Percentiles rank a stretch among this genome's conserved stretches.
Conservation (phyloP, 2,797 vertebrate species). For the Ibycter americanus region DNA sequence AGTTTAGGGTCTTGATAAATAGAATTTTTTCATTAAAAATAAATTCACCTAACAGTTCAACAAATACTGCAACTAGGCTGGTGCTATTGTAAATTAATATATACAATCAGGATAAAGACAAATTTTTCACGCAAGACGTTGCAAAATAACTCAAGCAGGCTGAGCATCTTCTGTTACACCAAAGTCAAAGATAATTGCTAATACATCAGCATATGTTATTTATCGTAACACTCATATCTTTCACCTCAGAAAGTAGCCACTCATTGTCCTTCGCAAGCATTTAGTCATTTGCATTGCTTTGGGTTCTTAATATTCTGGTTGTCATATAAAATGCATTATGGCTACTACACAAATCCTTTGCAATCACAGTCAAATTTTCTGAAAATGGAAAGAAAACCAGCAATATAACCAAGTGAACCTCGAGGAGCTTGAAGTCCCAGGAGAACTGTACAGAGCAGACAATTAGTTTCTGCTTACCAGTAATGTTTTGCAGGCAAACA, state of each 20-base stretch:
- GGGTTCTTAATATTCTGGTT: not conserved
- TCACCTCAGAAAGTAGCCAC: constrained; percentile 21
- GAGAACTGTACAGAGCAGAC: not conserved
- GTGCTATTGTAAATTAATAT: not conserved
- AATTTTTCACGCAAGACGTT: not conserved
- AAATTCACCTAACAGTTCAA: not conserved
- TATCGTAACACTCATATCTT: not conserved
- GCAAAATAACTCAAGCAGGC: not conserved
- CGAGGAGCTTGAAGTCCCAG: not conserved
- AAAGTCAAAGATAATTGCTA: not conserved
- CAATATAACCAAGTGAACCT: not conserved
- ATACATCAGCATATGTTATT: not conserved
- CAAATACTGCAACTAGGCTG: not conserved
- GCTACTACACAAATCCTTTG: constrained; percentile 15
- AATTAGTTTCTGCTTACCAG: constrained; percentile 36
- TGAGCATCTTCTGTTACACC: not conserved
- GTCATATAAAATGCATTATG: constrained; percentile 3
- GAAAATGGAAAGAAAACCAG: not conserved
- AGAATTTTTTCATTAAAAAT: not conserved
- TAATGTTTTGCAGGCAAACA: constrained; percentile 9
- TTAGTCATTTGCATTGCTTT: constrained; percentile 25
- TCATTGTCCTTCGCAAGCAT: not conserved
- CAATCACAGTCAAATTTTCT: constrained; percentile 27
- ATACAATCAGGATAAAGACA: not conserved
- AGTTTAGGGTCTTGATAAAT: not conserved